Evolutionary conservation across 2,113 vertebrate genomes (phyloP).

Genomic region (Conger conger): DNA sequence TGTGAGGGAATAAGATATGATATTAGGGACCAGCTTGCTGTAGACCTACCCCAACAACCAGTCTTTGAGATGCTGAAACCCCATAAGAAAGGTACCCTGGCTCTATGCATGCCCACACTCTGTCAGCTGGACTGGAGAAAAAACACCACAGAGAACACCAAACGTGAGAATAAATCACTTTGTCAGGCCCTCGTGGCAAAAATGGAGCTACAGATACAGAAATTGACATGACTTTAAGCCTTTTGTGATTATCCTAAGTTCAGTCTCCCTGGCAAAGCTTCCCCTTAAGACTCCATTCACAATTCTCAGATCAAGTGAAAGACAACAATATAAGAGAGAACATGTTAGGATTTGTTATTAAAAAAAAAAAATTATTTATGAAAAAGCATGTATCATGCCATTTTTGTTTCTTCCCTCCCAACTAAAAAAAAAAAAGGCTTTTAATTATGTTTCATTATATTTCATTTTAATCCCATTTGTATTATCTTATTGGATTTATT

Average conservation of each 20-base stretch:
- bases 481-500: too few species aligned
- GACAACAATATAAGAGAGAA: too few species aligned
- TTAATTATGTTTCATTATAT: too few species aligned
- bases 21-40: neutral
- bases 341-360: too few species aligned
- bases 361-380: too few species aligned
- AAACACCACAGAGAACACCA: neutral
- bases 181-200: neutral
- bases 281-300: neutral
- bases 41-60: neutral
- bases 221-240: neutral
- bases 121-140: neutral
- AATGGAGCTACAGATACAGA: neutral
- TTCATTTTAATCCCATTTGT: too few species aligned
- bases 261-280: neutral
- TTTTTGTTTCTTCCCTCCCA: too few species aligned
- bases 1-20: slow-evolving; percentile 46
- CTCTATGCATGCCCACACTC: neutral
- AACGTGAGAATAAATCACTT: neutral
- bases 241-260: neutral
- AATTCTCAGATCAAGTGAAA: neutral
- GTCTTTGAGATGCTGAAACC: neutral
- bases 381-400: too few species aligned
- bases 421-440: too few species aligned
- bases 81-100: neutral